Evolutionary conservation across 2,888 invertebrate species (phyloP), one percentile per base, ranked within the genome.

Genomic region (Heliothis peltigera): DNA sequence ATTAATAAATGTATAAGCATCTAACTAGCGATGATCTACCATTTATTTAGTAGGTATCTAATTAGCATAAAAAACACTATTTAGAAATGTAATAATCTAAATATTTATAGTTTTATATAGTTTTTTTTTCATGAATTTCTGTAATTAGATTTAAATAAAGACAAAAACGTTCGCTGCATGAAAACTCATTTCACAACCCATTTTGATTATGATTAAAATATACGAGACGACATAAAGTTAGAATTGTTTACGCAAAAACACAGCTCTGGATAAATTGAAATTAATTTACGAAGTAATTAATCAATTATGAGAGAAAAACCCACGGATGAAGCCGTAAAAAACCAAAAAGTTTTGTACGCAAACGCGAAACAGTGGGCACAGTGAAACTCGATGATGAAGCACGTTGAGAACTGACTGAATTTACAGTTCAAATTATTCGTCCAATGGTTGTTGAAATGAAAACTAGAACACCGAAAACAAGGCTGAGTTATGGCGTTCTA

Each of bases 401-500:
- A 53, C n/a, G 46, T 66, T 57, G 39, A 60, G 25, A 7, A 10
- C 44, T 54, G 17, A 44, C 48, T 39, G 55, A 75, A 62, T 77
- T 77, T 53, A 73, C 52, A 47, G 53, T 68, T 70, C 28, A 63
- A 72, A 75, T 67, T 67, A 70, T 61, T 72, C 71, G 66, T 53
- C 59, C 72, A 77, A 73, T 69, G 67, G 57, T 48, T 80, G 75
- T 77, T 76, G 66, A 70, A 79, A 75, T 62, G 75, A 74, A 78
- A 82, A 78, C 73, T 78, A 75, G 78, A 78, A 63, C 67, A 80
- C 61, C 61, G 65, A 71, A 75, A 79, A 68, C 76, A 68, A 61
- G 72, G 46, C 64, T 82, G 76, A 82, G 71, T 85, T 82, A 86
- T 83, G 71, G 82, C 79, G 78, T 81, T 84, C 78, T 87, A 88